phyloP scores from a whole-genome alignment of 2,888 invertebrate genomes.

The Cephus pygmeus region DNA sequence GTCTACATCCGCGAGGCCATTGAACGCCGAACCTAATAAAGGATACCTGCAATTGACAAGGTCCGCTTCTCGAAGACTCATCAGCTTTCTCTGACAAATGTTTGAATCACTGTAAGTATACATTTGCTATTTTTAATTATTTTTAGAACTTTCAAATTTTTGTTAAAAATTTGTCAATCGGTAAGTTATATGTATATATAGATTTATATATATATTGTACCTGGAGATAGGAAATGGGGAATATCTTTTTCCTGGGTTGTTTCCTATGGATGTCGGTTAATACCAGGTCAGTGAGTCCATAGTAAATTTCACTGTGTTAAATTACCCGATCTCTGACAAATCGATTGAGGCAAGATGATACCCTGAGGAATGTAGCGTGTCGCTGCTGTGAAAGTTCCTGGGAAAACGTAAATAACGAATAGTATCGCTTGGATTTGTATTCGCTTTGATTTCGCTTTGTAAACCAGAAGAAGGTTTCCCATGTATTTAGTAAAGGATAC shows the following conservation, averaged over 20 bases:
- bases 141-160: not conserved
- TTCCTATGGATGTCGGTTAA: not conserved
- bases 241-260: not conserved
- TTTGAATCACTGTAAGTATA: not conserved
- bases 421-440: constrained; percentile 6
- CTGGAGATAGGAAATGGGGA: not conserved
- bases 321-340: constrained; percentile 54
- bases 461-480: not conserved
- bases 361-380: constrained; percentile 49
- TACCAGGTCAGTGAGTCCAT: not conserved
- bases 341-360: constrained; percentile 54
- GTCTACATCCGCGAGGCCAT: not conserved
- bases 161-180: too few relatives aligned
- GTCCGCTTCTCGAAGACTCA: not conserved
- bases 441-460: constrained; percentile 10
- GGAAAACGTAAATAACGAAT: not conserved
- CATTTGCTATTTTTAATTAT: not conserved
- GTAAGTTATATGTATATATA: not conserved
- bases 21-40: not conserved
- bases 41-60: not conserved
- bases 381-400: constrained; percentile 49
- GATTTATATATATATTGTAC: not conserved
- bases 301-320: constrained; percentile 54
- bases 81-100: not conserved
- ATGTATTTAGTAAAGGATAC: not conserved